A percentile compares a stretch with the other conserved stretches of the same genome.
These are phyloP conservation scores for Lithophane socia DNA, from an alignment of 2,888 invertebrate genomes.

Conservation along the genomic window DNA sequence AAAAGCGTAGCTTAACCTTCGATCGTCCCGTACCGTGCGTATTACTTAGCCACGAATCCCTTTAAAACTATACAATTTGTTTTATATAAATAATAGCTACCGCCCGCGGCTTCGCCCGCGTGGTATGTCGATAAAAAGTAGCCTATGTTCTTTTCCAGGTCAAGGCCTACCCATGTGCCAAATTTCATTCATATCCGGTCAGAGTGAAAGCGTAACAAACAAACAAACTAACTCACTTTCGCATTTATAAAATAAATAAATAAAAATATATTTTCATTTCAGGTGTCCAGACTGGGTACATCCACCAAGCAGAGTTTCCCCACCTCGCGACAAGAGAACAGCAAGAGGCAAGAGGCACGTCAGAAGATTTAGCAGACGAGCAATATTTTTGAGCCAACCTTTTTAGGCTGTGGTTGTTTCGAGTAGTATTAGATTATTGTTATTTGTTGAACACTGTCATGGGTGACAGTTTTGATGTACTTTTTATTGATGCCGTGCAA, in stretches of 20 bases:
- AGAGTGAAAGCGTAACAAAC: too few species aligned
- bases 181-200: too few species aligned
- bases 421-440: conserved; percentile 30
- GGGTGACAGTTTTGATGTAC: conserved; percentile 1
- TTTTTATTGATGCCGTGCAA: conserved; percentile 21
- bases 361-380: conserved; percentile 55
- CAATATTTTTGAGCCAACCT: conserved; percentile 27
- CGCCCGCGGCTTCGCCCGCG: too few species aligned
- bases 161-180: too few species aligned
- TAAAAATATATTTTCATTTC: conserved; percentile 54
- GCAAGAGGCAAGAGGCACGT: conserved; percentile 62
- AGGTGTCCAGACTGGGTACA: conserved; percentile 86
- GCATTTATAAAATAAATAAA: too few species aligned
- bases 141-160: too few species aligned
- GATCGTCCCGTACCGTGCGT: too few species aligned
- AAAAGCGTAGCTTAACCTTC: too few species aligned
- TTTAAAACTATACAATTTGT: not conserved
- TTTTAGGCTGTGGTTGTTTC: conserved; percentile 29
- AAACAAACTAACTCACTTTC: too few species aligned
- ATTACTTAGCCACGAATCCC: too few species aligned
- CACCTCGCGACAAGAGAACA: conserved; percentile 80
- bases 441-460: conserved; percentile 23
- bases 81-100: too few species aligned
- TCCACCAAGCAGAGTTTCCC: conserved; percentile 77
- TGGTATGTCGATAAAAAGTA: too few species aligned